A percentile compares a stretch with the other conserved stretches of the same genome.
phyloP scores from a whole-genome alignment of 2,113 vertebrate species.

The Dryoscopus gambensis region DNA sequence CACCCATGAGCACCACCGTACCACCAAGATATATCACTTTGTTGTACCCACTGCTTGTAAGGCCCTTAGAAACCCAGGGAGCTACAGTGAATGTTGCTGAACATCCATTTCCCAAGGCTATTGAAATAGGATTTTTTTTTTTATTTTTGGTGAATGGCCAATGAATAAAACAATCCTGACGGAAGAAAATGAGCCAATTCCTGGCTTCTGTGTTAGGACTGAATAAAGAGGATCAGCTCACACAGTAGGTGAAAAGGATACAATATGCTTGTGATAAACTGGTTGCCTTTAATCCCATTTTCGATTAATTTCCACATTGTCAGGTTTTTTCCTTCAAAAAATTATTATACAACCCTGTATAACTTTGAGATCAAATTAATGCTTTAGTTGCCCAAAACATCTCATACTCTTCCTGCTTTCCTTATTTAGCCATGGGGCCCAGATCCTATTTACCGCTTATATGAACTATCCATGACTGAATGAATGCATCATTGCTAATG shows the following conservation, averaged over 20 bases:
- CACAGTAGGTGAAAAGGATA: constrained; percentile 43
- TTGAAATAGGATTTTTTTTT: constrained; percentile 36
- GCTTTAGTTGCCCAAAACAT: not conserved
- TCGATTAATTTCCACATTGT: not conserved
- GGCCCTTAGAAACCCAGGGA: constrained; percentile 15
- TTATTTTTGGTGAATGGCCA: constrained; percentile 22
- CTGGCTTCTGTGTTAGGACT: constrained; percentile 19
- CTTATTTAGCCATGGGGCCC: not conserved
- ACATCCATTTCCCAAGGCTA: constrained; percentile 59
- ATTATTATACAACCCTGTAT: not conserved
- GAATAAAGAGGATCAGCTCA: constrained; percentile 53
- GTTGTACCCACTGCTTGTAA: not conserved
- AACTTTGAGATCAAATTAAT: not conserved
- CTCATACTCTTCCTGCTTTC: not conserved
- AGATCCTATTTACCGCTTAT: constrained; percentile 23
- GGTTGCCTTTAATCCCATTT: constrained; percentile 19
- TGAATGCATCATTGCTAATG: constrained; percentile 4
- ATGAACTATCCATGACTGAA: constrained; percentile 22
- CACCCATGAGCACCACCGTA: not conserved
- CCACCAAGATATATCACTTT: not conserved
- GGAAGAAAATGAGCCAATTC: constrained; percentile 64
- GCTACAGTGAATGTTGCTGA: constrained; percentile 43
- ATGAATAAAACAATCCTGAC: constrained; percentile 47
- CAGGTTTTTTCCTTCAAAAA: not conserved
- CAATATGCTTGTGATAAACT: constrained; percentile 48